A percentile compares a stretch with the other conserved stretches of the same genome.
phyloP scores from a whole-genome alignment of 2,888 invertebrate genomes.

The Lithosia quadra region DNA sequence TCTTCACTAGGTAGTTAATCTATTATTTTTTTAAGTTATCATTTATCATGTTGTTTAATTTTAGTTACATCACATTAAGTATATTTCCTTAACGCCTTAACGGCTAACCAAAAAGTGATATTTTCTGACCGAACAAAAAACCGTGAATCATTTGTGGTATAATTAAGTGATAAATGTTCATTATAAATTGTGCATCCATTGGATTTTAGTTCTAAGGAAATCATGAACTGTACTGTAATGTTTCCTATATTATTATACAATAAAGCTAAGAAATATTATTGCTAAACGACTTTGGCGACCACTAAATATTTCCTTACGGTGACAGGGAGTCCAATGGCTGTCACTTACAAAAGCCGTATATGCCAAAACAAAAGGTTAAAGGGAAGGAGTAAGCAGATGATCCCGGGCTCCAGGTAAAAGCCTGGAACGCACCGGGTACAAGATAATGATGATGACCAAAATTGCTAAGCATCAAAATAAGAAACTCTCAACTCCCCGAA shows the following conservation, averaged over 20 bases:
- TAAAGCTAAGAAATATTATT: not conserved
- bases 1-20: not conserved
- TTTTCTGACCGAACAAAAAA: not conserved
- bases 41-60: not conserved
- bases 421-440: too few relatives aligned
- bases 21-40: not conserved
- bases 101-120: not conserved
- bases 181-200: not conserved
- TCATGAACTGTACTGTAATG: not conserved
- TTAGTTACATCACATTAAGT: not conserved
- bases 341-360: too few relatives aligned
- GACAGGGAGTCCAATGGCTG: too few relatives aligned
- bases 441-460: too few relatives aligned
- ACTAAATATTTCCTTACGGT: too few relatives aligned
- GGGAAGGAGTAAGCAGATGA: too few relatives aligned
- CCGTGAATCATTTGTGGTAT: not conserved
- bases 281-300: too few relatives aligned
- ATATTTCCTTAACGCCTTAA: conserved; percentile 2
- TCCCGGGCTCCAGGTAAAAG: too few relatives aligned
- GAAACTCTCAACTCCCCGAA: too few relatives aligned
- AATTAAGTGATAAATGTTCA: not conserved
- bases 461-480: too few relatives aligned
- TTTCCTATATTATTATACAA: not conserved
- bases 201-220: not conserved
- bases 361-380: too few relatives aligned